Evolutionary conservation across 2,113 vertebrate genomes (phyloP).

Genomic region (Tapirus terrestris): DNA sequence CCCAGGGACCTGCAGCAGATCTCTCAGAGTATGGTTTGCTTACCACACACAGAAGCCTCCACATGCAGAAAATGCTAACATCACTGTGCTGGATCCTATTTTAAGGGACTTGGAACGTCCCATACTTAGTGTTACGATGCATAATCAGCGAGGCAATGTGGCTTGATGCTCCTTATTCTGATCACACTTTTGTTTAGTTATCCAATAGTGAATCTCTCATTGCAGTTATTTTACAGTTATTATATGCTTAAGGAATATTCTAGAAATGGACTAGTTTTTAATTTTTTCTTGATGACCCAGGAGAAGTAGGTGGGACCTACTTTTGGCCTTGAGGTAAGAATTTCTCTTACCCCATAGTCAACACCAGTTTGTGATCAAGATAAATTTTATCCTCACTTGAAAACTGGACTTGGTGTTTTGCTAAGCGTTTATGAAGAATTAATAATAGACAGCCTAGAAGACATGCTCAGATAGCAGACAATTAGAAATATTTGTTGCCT

Average conservation of each 20-base stretch:
- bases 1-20: neutral
- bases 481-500: neutral
- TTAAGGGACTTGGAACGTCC: neutral
- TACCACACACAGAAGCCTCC: neutral
- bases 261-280: neutral
- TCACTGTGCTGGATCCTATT: neutral
- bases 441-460: neutral
- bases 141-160: neutral
- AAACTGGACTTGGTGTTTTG: neutral
- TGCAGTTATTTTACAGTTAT: neutral
- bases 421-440: neutral
- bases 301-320: neutral
- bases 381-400: neutral
- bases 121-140: neutral
- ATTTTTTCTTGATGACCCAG: neutral
- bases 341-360: neutral
- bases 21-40: conserved; percentile 37
- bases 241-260: neutral
- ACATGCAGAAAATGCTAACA: conserved; percentile 9
- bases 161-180: neutral
- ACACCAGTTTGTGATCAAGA: neutral
- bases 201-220: neutral
- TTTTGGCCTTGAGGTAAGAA: neutral
- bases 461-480: neutral
- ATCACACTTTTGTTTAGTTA: neutral